Conservation (phyloP, 2,797 vertebrate species). For the Falco columbarius region DNA sequence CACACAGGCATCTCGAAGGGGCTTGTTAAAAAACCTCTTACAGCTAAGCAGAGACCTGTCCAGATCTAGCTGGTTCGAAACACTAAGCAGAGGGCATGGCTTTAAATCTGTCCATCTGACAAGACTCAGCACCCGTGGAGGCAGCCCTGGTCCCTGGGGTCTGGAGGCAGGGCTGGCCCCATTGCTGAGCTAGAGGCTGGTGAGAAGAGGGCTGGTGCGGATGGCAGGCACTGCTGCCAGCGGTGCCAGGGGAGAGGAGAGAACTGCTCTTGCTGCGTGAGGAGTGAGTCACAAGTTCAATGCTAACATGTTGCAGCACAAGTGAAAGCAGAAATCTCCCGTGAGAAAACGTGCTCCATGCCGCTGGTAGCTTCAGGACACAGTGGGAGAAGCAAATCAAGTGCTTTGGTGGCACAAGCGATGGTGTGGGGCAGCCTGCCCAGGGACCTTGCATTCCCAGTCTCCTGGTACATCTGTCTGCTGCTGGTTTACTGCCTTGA, state of each 20-base stretch:
- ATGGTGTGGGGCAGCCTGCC: background rate
- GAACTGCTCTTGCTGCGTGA: rapidly evolving
- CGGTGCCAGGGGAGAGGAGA: background rate
- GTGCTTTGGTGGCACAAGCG: background rate
- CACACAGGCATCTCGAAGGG: background rate
- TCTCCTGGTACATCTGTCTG: background rate
- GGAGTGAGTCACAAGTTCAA: background rate
- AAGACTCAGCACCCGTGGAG: rapidly evolving
- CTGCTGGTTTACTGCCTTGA: background rate
- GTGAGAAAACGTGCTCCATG: rapidly evolving
- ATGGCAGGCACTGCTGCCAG: rapidly evolving
- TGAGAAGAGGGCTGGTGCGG: background rate
- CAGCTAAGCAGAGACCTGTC: background rate
- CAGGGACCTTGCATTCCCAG: background rate
- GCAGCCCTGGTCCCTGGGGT: rapidly evolving
- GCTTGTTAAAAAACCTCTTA: background rate
- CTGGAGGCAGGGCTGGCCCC: background rate
- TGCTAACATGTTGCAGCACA: background rate
- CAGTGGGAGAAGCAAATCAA: background rate
- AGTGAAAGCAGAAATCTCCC: background rate
- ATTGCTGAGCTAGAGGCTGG: background rate
- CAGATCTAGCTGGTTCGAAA: background rate
- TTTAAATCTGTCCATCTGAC: background rate
- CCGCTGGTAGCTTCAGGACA: background rate
- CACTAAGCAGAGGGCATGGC: background rate